Evolutionary conservation across 2,113 vertebrate species (phyloP).

Genomic region (Saguinus imperator): DNA sequence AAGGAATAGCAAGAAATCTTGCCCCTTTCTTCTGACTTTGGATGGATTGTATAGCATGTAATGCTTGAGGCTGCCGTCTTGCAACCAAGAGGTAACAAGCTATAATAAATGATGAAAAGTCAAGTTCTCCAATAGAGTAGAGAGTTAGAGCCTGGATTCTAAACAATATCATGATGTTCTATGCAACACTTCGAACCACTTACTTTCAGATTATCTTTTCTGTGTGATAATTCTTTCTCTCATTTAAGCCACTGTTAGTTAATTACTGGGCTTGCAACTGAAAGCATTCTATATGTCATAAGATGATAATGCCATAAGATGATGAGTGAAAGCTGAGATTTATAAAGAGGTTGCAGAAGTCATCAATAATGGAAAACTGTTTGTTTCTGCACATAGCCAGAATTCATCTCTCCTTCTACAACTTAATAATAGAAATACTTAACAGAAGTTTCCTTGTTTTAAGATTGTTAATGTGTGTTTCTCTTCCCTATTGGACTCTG

Average conservation of each 20-base stretch:
- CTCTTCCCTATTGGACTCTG: background rate
- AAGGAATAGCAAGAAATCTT: background rate
- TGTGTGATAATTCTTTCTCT: background rate
- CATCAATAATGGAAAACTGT: background rate
- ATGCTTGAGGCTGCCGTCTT: background rate
- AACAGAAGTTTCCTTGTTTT: constrained; percentile 1
- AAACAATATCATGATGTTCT: background rate
- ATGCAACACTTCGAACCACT: background rate
- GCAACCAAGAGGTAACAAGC: background rate
- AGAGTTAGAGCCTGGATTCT: background rate
- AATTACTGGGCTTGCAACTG: background rate
- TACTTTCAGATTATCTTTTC: background rate
- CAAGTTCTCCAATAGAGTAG: background rate
- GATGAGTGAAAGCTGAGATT: background rate
- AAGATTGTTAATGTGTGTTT: background rate
- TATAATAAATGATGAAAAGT: background rate
- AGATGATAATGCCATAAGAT: background rate
- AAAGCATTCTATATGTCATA: background rate
- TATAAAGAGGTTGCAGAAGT: background rate
- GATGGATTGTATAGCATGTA: background rate
- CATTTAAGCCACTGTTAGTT: background rate
- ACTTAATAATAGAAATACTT: background rate
- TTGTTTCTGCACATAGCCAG: background rate
- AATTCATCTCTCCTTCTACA: background rate
- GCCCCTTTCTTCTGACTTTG: background rate